A percentile compares a stretch with the other conserved stretches of the same genome.
These are phyloP conservation scores for Mus caroli DNA, from an alignment of 2,797 vertebrate genomes.

Conservation along the genomic window DNA sequence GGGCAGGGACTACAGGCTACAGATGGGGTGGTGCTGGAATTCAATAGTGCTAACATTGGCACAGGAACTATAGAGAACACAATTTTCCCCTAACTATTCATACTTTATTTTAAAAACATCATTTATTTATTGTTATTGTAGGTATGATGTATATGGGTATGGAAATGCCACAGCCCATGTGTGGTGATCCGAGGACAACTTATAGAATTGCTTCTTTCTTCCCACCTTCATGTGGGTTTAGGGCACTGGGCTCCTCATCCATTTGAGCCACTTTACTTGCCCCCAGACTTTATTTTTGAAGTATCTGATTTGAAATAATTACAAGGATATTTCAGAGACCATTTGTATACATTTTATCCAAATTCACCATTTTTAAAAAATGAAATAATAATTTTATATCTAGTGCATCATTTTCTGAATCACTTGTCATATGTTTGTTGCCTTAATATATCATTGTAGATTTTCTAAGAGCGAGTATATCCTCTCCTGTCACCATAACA, in stretches of 20 bases:
- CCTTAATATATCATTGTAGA: slow-evolving; percentile 25
- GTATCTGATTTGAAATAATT: slow-evolving; percentile 40
- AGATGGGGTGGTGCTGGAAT: background rate
- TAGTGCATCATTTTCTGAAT: slow-evolving; percentile 7
- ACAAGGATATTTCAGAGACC: slow-evolving; percentile 50
- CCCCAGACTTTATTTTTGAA: slow-evolving; percentile 41
- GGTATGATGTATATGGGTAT: background rate
- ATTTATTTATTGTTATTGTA: background rate
- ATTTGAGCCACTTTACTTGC: background rate
- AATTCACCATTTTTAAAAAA: background rate
- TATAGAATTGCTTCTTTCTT: background rate
- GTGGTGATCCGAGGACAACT: background rate
- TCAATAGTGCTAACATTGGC: background rate
- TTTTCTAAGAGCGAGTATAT: slow-evolving; percentile 19
- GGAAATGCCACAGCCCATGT: background rate
- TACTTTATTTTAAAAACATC: slow-evolving; percentile 30
- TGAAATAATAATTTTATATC: background rate
- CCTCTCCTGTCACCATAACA: slow-evolving; percentile 4
- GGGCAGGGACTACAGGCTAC: background rate
- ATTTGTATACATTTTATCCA: background rate
- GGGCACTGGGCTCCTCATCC: background rate
- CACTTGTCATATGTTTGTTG: slow-evolving; percentile 8
- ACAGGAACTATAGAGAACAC: background rate
- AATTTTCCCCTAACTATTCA: background rate
- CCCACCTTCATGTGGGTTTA: too few species aligned